phyloP scores from a whole-genome alignment of 2,797 vertebrate species.

The Notamacropus eugenii region DNA sequence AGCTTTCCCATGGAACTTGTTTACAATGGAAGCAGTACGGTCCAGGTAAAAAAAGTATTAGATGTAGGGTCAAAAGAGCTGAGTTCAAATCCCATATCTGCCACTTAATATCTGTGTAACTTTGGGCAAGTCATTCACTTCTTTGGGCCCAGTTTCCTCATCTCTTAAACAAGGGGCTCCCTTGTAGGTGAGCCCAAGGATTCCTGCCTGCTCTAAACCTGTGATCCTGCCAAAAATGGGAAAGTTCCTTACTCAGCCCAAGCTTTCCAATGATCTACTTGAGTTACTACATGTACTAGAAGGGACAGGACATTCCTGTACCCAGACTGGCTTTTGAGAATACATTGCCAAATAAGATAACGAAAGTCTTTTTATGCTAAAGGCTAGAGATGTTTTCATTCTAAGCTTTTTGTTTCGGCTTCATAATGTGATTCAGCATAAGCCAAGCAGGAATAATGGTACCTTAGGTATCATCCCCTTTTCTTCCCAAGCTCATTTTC shows the following conservation, averaged over 20 bases:
- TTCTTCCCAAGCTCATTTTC: conserved; percentile 27
- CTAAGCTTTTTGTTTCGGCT: conserved; percentile 15
- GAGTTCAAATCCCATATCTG: neutral
- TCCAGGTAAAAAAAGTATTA: neutral
- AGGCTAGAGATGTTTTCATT: neutral
- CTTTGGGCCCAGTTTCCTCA: neutral
- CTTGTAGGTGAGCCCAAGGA: neutral
- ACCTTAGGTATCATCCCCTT: conserved; percentile 41
- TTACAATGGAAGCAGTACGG: neutral
- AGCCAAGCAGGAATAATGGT: conserved; percentile 42
- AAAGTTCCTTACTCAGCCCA: neutral
- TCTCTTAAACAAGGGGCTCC: neutral
- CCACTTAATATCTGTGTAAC: neutral
- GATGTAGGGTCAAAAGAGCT: neutral
- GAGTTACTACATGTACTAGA: conserved; percentile 18
- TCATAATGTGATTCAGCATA: conserved; percentile 46
- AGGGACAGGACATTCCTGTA: conserved; percentile 33
- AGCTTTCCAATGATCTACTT: conserved; percentile 40
- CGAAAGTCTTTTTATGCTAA: neutral
- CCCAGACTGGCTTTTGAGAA: conserved; percentile 33
- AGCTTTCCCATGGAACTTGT: neutral
- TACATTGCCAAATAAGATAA: conserved; percentile 38
- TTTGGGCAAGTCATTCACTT: neutral
- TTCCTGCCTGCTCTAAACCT: neutral
- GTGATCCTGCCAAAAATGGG: neutral